Conservation (phyloP, 2,888 invertebrate genomes). For the Thymelicus sylvestris region DNA sequence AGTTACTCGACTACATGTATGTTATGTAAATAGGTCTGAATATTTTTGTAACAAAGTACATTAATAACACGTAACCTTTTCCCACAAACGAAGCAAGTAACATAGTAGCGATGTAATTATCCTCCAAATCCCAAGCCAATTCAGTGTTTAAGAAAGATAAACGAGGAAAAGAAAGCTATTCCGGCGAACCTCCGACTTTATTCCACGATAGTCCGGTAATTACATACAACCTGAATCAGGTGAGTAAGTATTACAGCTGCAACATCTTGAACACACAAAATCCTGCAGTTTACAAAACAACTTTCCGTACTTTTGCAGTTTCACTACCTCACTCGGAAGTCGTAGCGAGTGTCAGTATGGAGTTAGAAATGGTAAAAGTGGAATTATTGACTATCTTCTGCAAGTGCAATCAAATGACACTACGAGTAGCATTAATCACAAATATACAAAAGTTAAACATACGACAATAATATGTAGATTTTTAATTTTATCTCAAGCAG, state of each 20-base stretch:
- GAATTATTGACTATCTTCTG: too few relatives aligned
- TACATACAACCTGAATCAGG: constrained; percentile 55
- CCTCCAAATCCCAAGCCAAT: constrained; percentile 74
- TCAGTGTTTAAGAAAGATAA: constrained; percentile 83
- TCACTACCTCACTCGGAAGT: too few relatives aligned
- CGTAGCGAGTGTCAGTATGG: too few relatives aligned
- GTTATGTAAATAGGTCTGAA: not conserved
- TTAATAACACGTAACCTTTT: constrained; percentile 3
- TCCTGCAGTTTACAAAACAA: constrained; percentile 13
- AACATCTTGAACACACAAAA: constrained; percentile 3
- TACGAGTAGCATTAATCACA: too few relatives aligned
- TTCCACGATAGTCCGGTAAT: constrained; percentile 63
- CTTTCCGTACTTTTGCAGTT: not conserved
- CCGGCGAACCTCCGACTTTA: constrained; percentile 68
- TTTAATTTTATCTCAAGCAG: too few relatives aligned
- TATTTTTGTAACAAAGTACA: not conserved
- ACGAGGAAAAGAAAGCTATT: constrained; percentile 77
- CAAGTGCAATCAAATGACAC: too few relatives aligned
- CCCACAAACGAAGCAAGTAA: constrained; percentile 45
- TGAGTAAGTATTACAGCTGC: constrained; percentile 13
- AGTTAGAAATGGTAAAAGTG: too few relatives aligned
- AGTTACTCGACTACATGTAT: not conserved
- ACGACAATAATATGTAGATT: too few relatives aligned
- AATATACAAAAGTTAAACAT: too few relatives aligned
- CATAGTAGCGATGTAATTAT: constrained; percentile 76